Evolutionary conservation across 2,888 invertebrate species (phyloP).

Genomic region (Himalopsyche kuldschensis): DNA sequence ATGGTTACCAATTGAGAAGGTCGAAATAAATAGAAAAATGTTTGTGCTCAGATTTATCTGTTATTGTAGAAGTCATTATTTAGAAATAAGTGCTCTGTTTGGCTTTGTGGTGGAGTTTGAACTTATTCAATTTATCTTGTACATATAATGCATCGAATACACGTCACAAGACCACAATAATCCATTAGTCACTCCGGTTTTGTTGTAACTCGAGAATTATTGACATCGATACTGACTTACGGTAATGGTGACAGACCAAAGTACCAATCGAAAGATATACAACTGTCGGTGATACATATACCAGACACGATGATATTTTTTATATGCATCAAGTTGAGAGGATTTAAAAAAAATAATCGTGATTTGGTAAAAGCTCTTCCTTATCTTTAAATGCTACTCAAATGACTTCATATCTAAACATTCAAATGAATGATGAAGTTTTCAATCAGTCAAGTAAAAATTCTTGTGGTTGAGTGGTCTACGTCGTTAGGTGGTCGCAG

Average conservation of each 20-base stretch:
- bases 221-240: not conserved
- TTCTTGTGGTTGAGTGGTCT: too few relatives aligned
- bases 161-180: not conserved
- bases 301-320: too few relatives aligned
- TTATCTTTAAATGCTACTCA: too few relatives aligned
- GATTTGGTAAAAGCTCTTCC: too few relatives aligned
- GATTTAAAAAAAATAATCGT: too few relatives aligned
- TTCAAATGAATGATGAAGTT: too few relatives aligned
- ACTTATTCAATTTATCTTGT: not conserved
- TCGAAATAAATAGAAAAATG: not conserved
- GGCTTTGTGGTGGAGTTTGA: not conserved
- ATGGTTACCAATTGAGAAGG: too few relatives aligned
- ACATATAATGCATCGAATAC: not conserved
- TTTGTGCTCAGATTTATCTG: not conserved
- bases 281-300: too few relatives aligned
- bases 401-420: too few relatives aligned
- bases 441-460: too few relatives aligned
- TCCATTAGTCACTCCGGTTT: not conserved
- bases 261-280: not conserved
- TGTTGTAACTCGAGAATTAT: not conserved
- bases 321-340: too few relatives aligned
- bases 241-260: not conserved
- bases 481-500: too few relatives aligned
- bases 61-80: not conserved
- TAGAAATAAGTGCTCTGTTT: not conserved